These are phyloP conservation scores for Drosophila albomicans DNA, from an alignment of 1,140 invertebrate genomes.

Conservation along the genomic window DNA sequence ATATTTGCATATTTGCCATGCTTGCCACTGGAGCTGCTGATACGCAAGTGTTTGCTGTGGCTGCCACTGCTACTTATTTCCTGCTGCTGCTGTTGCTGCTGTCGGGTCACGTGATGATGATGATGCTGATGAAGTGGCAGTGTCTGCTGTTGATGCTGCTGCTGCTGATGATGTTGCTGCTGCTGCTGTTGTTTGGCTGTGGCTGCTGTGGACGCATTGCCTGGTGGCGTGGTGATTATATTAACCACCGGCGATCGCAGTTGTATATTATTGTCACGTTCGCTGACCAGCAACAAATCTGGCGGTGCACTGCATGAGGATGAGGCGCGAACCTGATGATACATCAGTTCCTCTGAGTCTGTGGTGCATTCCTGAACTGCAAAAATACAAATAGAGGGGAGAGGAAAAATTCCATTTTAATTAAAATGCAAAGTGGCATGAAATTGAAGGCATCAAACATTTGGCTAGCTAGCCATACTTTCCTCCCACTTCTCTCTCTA, in stretches of 20 bases:
- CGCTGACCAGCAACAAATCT: constrained; percentile 81
- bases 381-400: constrained; percentile 28
- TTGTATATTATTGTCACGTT: constrained; percentile 84
- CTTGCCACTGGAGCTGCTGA: constrained; percentile 66
- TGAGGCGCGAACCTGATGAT: constrained; percentile 84
- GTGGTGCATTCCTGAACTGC: constrained; percentile 84
- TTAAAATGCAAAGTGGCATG: constrained; percentile 82
- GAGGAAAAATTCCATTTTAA: constrained; percentile 58
- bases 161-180: constrained; percentile 37
- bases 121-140: constrained; percentile 33
- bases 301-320: constrained; percentile 84
- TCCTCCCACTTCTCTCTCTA: not conserved
- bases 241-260: constrained; percentile 78
- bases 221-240: constrained; percentile 79
- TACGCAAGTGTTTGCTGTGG: constrained; percentile 74
- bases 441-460: constrained; percentile 66
- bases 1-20: constrained; percentile 75
- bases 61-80: constrained; percentile 56
- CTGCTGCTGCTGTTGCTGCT: constrained; percentile 48
- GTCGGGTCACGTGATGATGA: constrained; percentile 38
- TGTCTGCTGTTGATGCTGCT: constrained; percentile 28
- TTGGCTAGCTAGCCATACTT: not conserved
- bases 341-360: constrained; percentile 84
- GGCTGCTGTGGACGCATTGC: constrained; percentile 56
- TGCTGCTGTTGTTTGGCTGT: constrained; percentile 38